Evolutionary conservation across 2,888 invertebrate species (phyloP).

Genomic region (Cheilosia grossa): DNA sequence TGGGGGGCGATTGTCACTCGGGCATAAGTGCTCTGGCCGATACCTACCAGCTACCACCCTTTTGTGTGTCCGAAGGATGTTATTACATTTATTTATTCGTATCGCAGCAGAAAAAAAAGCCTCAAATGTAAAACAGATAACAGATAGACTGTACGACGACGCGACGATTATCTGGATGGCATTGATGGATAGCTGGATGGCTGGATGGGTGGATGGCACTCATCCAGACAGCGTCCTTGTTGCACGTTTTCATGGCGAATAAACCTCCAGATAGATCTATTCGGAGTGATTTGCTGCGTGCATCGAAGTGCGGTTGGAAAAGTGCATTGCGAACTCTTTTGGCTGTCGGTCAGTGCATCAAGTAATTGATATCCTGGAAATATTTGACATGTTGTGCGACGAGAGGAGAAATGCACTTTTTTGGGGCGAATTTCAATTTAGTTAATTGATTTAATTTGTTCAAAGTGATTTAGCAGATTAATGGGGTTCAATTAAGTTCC

Average conservation of each 20-base stretch:
- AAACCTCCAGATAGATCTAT: constrained; percentile 48
- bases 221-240: constrained; percentile 31
- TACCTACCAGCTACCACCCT: constrained; percentile 37
- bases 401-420: constrained; percentile 33
- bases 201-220: no score
- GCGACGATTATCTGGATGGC: constrained; percentile 63
- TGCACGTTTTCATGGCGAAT: constrained; percentile 58
- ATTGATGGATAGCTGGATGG: constrained; percentile 62
- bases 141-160: constrained; percentile 40
- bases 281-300: constrained; percentile 40
- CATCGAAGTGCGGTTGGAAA: constrained; percentile 21
- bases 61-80: constrained; percentile 40
- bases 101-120: constrained; percentile 12
- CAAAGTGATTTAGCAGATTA: constrained; percentile 56
- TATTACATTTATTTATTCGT: constrained; percentile 54
- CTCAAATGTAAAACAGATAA: constrained; percentile 57
- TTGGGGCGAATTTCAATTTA: constrained; percentile 43
- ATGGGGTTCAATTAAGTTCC: constrained; percentile 46
- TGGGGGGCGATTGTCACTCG: constrained; percentile 49
- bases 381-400: constrained; percentile 8
- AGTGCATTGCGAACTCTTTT: constrained; percentile 29
- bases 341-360: constrained; percentile 28
- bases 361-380: constrained; percentile 60
- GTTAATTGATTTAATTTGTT: constrained; percentile 72
- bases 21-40: constrained; percentile 45